Evolutionary conservation across 2,113 vertebrate genomes (phyloP).

Genomic region (Taxidea taxus): DNA sequence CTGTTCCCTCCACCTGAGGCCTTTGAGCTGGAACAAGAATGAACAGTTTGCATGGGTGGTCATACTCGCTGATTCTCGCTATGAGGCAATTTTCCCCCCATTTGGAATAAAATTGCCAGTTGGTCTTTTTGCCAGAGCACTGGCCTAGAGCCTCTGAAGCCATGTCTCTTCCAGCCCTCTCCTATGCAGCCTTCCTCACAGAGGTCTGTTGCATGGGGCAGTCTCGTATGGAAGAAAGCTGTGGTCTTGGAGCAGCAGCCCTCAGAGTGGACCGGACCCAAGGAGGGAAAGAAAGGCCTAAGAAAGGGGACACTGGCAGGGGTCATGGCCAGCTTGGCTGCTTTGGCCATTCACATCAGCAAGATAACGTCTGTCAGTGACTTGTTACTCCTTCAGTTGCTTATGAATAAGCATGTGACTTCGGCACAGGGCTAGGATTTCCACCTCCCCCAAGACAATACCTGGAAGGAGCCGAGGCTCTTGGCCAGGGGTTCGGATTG

Average conservation of each 20-base stretch:
- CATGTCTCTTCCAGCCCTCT: constrained; percentile 56
- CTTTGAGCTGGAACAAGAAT: constrained; percentile 60
- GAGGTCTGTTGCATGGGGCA: constrained; percentile 25
- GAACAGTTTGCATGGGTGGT: constrained; percentile 56
- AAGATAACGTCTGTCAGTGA: neutral
- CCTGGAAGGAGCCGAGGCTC: neutral
- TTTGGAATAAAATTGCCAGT: constrained; percentile 74
- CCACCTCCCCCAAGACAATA: neutral
- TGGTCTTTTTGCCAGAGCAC: constrained; percentile 59
- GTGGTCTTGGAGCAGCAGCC: neutral
- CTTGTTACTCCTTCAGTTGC: neutral
- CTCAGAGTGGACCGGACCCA: neutral
- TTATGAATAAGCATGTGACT: neutral
- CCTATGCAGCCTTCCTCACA: constrained; percentile 54
- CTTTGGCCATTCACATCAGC: neutral
- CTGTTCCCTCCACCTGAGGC: constrained; percentile 55
- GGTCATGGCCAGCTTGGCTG: neutral
- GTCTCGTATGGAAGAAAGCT: constrained; percentile 15
- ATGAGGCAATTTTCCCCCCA: constrained; percentile 62
- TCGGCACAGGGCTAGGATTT: neutral
- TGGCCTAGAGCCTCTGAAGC: constrained; percentile 45
- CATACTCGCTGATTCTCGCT: constrained; percentile 46
- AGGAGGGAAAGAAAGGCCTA: constrained; percentile 31
- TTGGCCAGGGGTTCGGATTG: neutral
- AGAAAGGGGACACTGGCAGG: neutral